phyloP scores from a whole-genome alignment of 1,140 invertebrate species.

The Pinna nobilis region DNA sequence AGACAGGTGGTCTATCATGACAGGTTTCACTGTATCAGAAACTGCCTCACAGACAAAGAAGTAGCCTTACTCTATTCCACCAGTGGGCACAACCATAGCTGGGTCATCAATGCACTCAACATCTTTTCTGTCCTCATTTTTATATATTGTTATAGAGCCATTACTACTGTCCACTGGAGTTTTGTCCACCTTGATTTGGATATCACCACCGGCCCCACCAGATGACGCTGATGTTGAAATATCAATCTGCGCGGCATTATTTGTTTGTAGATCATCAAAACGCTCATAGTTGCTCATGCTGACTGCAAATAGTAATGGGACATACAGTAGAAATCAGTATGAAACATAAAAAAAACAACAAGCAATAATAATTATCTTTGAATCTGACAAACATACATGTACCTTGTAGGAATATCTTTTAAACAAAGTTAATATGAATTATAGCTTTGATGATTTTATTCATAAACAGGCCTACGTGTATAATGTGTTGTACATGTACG shows the following conservation, averaged over 20 bases:
- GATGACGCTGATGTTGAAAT: slow-evolving; percentile 6
- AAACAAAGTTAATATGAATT: no score
- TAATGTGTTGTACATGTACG: no score
- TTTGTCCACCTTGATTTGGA: slow-evolving; percentile 45
- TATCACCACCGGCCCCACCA: slow-evolving; percentile 32
- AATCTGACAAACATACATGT: no score
- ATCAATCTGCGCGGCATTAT: slow-evolving; percentile 6
- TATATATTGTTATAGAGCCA: slow-evolving; percentile 45
- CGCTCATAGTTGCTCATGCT: slow-evolving; percentile 51
- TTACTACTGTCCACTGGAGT: slow-evolving; percentile 15
- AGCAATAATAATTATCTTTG: no score
- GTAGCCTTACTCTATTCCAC: slow-evolving; percentile 40
- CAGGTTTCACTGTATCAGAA: no score
- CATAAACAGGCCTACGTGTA: no score
- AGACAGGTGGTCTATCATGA: no score
- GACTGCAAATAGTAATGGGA: not conserved
- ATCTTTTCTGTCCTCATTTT: slow-evolving; percentile 36
- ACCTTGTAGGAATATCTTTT: no score
- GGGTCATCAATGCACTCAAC: slow-evolving; percentile 63
- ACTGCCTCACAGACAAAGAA: not conserved
- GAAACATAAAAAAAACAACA: no score
- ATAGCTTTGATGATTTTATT: no score
- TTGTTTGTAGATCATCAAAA: slow-evolving; percentile 41
- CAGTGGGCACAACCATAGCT: slow-evolving; percentile 30
- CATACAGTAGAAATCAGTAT: not conserved